Percentiles rank a stretch among this genome's conserved stretches.
phyloP scores from a whole-genome alignment of 2,797 vertebrate species.

The Otolemur crassicaudatus region DNA sequence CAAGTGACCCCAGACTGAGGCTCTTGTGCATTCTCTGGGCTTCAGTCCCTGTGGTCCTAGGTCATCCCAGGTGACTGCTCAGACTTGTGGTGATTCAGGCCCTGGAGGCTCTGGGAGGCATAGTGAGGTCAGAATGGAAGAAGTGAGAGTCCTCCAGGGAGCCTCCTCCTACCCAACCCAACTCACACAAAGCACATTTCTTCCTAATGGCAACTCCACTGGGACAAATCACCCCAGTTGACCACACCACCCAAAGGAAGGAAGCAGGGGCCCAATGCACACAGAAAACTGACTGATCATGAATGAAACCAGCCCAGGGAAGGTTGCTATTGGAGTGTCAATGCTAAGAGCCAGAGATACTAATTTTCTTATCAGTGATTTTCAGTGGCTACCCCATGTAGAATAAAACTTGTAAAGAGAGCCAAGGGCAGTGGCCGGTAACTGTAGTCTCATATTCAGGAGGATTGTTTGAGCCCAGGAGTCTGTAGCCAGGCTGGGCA shows the following conservation, averaged over 20 bases:
- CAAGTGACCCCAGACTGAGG: not conserved
- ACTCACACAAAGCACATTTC: not conserved
- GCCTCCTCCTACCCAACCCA: not conserved
- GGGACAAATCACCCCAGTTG: not conserved
- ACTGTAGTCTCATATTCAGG: not conserved
- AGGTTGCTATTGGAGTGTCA: not conserved
- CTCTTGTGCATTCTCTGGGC: not conserved
- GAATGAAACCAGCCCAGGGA: not conserved
- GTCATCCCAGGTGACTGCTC: not conserved
- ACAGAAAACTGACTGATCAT: not conserved
- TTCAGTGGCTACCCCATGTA: too few species aligned
- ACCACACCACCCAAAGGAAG: too few species aligned
- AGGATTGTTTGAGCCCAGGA: not conserved
- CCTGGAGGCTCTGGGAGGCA: not conserved
- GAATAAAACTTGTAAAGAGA: not conserved
- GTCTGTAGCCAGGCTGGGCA: not conserved
- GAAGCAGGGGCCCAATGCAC: not conserved
- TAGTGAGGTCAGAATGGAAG: not conserved
- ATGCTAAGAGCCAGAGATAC: not conserved
- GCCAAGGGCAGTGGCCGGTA: rapidly evolving
- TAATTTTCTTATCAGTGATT: not conserved
- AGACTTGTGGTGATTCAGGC: not conserved
- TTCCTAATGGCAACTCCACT: not conserved
- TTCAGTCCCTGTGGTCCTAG: not conserved
- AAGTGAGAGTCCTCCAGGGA: not conserved